Percentiles rank a stretch among this genome's conserved stretches.
Conservation (phyloP, 2,113 vertebrate genomes). For the Calyptommatus sinebrachiatus region DNA sequence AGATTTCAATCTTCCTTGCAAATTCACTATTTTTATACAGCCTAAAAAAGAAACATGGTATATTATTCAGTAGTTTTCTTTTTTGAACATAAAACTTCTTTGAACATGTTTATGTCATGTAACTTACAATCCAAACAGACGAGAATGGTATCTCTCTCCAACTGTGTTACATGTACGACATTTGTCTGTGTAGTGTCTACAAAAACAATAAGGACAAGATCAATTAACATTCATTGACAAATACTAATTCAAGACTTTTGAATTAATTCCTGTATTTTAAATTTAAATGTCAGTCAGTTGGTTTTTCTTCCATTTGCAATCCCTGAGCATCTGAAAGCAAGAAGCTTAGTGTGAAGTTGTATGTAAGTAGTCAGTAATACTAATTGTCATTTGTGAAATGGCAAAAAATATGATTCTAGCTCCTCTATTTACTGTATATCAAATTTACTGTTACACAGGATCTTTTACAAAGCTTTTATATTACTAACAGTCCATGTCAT, state of each 20-base stretch:
- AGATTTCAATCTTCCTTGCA: constrained; percentile 94
- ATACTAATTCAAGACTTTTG: background rate
- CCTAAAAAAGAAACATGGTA: constrained; percentile 69
- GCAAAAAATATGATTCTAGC: background rate
- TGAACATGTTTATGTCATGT: constrained; percentile 19
- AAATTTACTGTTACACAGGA: background rate
- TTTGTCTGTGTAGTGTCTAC: constrained; percentile 91
- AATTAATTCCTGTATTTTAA: constrained; percentile 17
- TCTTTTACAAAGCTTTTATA: background rate
- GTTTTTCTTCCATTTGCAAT: constrained; percentile 41
- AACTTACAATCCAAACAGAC: constrained; percentile 96
- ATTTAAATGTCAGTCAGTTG: background rate
- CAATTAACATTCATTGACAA: constrained; percentile 32
- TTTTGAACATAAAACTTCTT: background rate
- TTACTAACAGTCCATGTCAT: too few relatives aligned
- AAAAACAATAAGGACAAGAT: constrained; percentile 52
- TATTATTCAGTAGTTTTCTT: constrained; percentile 31
- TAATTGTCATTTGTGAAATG: background rate
- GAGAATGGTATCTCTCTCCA: constrained; percentile 96
- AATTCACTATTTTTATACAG: constrained; percentile 97
- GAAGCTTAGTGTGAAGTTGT: background rate
- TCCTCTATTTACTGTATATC: too few relatives aligned
- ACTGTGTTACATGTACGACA: constrained; percentile 93
- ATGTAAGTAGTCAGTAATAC: background rate
- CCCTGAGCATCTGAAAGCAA: background rate